Conservation (phyloP, 2,797 vertebrate genomes). For the Leuciscus waleckii region DNA sequence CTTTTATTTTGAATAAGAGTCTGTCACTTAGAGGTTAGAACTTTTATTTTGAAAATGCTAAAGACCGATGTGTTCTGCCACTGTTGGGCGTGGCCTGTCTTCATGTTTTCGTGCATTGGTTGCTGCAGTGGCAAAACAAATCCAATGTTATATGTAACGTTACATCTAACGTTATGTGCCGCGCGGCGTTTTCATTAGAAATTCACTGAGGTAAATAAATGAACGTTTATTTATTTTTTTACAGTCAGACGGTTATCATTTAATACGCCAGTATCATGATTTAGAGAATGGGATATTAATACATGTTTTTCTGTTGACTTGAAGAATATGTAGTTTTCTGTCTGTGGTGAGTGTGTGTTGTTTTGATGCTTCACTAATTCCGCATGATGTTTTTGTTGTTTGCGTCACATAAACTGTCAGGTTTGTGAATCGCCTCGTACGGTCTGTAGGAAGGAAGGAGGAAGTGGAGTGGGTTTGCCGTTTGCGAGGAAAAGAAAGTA, state of each 20-base stretch:
- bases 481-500: conserved; percentile 33
- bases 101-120: conserved; percentile 23
- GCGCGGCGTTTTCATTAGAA: not conserved
- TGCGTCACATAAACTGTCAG: not conserved
- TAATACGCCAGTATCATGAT: not conserved
- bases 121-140: conserved; percentile 34
- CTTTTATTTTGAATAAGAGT: not conserved
- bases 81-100: conserved; percentile 28
- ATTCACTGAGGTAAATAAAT: not conserved
- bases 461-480: conserved; percentile 27
- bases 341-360: not conserved
- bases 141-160: not conserved
- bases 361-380: not conserved
- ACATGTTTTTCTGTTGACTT: not conserved
- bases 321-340: not conserved
- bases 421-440: not conserved
- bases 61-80: not conserved
- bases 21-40: not conserved
- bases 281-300: not conserved
- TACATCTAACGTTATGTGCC: not conserved
- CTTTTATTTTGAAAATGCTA: conserved; percentile 33
- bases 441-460: conserved; percentile 9
- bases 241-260: not conserved
- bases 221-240: not conserved
- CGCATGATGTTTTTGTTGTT: not conserved